phyloP scores from a whole-genome alignment of 2,797 vertebrate genomes.

The Muraenolepis orangiensis region DNA sequence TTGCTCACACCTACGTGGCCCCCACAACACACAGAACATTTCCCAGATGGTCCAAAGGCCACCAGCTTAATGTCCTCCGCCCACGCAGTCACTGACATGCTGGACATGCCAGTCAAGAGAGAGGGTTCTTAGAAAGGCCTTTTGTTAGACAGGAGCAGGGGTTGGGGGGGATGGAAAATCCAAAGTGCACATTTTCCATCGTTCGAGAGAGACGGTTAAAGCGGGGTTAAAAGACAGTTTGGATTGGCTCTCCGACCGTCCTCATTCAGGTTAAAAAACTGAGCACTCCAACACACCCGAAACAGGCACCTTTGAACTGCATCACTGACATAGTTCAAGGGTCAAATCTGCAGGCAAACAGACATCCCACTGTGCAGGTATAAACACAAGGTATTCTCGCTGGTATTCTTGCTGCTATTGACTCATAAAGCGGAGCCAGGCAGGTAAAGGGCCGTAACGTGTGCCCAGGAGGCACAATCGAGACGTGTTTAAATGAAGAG shows the following conservation, averaged over 20 bases:
- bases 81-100: constrained; percentile 12
- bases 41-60: constrained; percentile 51
- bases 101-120: constrained; percentile 1
- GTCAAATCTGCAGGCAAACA: constrained; percentile 7
- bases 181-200: constrained; percentile 2
- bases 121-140: background rate
- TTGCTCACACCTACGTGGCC: constrained; percentile 59
- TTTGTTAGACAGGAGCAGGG: background rate
- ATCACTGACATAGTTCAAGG: background rate
- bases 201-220: background rate
- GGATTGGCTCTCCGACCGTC: background rate
- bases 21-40: constrained; percentile 18
- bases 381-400: too few species aligned
- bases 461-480: too few species aligned
- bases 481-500: too few species aligned
- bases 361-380: too few species aligned
- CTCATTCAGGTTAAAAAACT: too few species aligned
- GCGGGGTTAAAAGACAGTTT: background rate
- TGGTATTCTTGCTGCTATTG: too few species aligned
- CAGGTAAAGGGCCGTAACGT: too few species aligned
- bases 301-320: background rate
- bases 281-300: background rate
- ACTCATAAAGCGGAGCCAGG: too few species aligned
- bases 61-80: constrained; percentile 51
- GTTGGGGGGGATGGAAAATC: background rate